A percentile compares a stretch with the other conserved stretches of the same genome.
phyloP scores from a whole-genome alignment of 2,888 invertebrate genomes.

The Polydrusus pterygomalis region DNA sequence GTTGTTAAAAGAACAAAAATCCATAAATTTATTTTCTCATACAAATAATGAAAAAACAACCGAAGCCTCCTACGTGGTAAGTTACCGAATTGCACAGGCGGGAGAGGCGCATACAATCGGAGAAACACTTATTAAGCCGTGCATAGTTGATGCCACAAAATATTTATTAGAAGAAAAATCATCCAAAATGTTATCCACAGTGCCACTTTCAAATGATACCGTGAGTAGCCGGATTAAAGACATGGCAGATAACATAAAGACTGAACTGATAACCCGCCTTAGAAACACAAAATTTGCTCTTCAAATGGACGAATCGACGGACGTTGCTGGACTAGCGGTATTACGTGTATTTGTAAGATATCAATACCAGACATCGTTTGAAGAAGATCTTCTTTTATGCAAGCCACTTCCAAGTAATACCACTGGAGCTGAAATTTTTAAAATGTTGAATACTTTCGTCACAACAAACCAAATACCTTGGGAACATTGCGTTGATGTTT shows the following conservation, averaged over 20 bases:
- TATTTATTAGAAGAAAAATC: slow-evolving; percentile 1
- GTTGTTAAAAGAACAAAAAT: neutral
- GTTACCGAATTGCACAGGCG: slow-evolving; percentile 37
- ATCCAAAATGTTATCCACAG: neutral
- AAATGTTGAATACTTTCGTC: no score
- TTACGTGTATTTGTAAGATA: slow-evolving; percentile 39
- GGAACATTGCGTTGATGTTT: slow-evolving; percentile 50
- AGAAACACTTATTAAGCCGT: slow-evolving; percentile 1
- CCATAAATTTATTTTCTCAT: slow-evolving; percentile 5
- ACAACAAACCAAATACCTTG: slow-evolving; percentile 19
- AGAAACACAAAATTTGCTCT: slow-evolving; percentile 19
- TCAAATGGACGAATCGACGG: slow-evolving; percentile 57
- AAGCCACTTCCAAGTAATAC: slow-evolving; percentile 46
- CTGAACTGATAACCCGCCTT: neutral
- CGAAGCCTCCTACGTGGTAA: slow-evolving; percentile 36
- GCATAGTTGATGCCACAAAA: neutral
- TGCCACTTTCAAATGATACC: slow-evolving; percentile 8
- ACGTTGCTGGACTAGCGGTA: slow-evolving; percentile 54
- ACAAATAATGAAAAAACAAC: slow-evolving; percentile 38
- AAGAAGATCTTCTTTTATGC: slow-evolving; percentile 55
- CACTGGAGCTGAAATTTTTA: slow-evolving; percentile 45
- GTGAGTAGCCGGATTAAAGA: slow-evolving; percentile 28
- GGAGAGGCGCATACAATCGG: slow-evolving; percentile 16
- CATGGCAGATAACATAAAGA: slow-evolving; percentile 17
- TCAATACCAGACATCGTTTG: slow-evolving; percentile 48